Evolutionary conservation across 2,888 invertebrate species (phyloP).

Genomic region (Agonum fuliginosum): DNA sequence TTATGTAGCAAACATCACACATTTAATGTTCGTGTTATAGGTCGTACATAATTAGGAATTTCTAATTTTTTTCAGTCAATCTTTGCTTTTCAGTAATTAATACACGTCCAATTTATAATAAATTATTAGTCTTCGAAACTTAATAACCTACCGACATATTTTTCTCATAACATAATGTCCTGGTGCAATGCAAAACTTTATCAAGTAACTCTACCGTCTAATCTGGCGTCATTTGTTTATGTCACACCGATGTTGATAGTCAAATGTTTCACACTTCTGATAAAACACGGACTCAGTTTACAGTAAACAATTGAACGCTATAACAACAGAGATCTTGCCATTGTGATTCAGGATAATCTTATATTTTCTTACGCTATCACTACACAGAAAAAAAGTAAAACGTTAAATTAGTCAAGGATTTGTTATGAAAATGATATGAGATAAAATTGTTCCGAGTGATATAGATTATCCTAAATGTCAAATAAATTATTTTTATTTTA

Average conservation of each 20-base stretch:
- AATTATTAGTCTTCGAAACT: no score
- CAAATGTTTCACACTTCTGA: slow-evolving; percentile 13
- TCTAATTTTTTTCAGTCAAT: no score
- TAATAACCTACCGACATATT: no score
- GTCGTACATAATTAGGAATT: no score
- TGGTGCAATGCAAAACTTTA: background rate
- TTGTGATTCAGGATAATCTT: background rate
- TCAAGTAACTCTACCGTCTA: background rate
- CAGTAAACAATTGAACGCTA: slow-evolving; percentile 18
- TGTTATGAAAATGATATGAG: background rate
- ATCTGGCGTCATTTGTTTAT: slow-evolving; percentile 2
- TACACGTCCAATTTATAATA: no score
- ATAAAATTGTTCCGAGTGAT: background rate
- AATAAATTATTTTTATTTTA: background rate
- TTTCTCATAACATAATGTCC: background rate
- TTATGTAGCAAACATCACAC: no score
- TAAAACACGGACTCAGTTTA: slow-evolving; percentile 27
- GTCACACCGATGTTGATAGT: background rate
- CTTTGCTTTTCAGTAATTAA: no score
- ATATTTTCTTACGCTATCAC: background rate
- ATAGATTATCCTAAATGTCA: background rate
- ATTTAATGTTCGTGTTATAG: no score
- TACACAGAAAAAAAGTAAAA: background rate
- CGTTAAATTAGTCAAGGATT: background rate
- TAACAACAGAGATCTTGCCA: no score